Conservation (phyloP, 2,113 vertebrate species). For the Cichladusa arquata region DNA sequence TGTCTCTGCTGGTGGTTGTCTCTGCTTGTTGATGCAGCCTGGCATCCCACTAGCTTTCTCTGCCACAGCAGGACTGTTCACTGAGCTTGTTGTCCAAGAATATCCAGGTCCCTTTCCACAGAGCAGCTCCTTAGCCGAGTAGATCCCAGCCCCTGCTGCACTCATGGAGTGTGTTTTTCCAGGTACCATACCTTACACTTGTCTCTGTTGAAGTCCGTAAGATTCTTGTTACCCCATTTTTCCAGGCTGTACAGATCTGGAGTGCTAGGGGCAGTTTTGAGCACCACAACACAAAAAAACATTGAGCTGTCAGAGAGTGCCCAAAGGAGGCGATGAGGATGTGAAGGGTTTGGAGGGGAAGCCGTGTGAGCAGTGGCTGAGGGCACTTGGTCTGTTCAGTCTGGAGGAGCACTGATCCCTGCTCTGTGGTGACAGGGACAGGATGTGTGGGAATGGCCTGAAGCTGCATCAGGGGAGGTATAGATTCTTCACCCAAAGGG, state of each 20-base stretch:
- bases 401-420: not conserved
- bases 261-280: not conserved
- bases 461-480: not conserved
- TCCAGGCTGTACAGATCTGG: not conserved
- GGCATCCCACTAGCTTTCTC: not conserved
- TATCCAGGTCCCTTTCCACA: not conserved
- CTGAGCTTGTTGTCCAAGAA: not conserved
- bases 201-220: not conserved
- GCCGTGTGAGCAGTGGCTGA: no score
- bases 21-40: not conserved
- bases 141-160: not conserved
- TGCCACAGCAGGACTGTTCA: not conserved
- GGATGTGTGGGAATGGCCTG: rapidly evolving
- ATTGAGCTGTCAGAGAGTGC: not conserved
- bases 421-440: not conserved
- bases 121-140: rapidly evolving
- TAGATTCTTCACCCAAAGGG: not conserved
- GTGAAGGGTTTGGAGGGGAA: no score
- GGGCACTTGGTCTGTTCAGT: no score
- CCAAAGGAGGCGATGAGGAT: not conserved
- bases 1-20: not conserved
- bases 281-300: rapidly evolving
- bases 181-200: not conserved
- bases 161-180: not conserved
- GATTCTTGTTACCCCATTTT: not conserved